These are phyloP conservation scores for Galerucella calmariensis DNA, from an alignment of 2,888 invertebrate genomes.

Conservation along the genomic window DNA sequence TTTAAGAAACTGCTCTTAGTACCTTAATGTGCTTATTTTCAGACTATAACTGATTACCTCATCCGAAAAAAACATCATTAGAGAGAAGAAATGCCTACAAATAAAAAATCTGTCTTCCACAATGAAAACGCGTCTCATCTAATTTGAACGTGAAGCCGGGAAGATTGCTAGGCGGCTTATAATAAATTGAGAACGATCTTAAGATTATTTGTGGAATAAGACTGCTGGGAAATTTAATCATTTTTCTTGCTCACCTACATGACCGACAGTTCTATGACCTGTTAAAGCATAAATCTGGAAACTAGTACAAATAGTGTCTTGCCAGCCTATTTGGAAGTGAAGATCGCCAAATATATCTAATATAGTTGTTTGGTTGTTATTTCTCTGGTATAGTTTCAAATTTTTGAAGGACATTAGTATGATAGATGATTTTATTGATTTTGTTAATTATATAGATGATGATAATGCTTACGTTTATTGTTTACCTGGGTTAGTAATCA, in stretches of 20 bases:
- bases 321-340: too few species aligned
- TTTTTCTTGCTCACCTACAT: conserved; percentile 27
- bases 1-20: conserved; percentile 20
- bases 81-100: conserved; percentile 24
- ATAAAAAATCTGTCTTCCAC: conserved; percentile 26
- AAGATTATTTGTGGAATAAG: conserved; percentile 23
- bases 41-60: conserved; percentile 25
- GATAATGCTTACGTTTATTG: too few species aligned
- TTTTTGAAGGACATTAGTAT: too few species aligned
- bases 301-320: too few species aligned
- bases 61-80: conserved; percentile 31
- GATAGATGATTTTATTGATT: too few species aligned
- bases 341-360: too few species aligned
- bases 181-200: conserved; percentile 30
- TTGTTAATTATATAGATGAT: too few species aligned
- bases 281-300: neutral
- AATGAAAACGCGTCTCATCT: conserved; percentile 26
- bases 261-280: conserved; percentile 15
- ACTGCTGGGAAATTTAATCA: conserved; percentile 28
- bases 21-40: conserved; percentile 25
- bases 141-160: conserved; percentile 34
- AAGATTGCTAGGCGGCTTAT: conserved; percentile 25
- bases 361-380: too few species aligned
- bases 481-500: too few species aligned
- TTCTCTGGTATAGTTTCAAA: too few species aligned